These are phyloP conservation scores for Ibidorhyncha struthersii DNA, from an alignment of 2,113 vertebrate genomes.

Conservation along the genomic window DNA sequence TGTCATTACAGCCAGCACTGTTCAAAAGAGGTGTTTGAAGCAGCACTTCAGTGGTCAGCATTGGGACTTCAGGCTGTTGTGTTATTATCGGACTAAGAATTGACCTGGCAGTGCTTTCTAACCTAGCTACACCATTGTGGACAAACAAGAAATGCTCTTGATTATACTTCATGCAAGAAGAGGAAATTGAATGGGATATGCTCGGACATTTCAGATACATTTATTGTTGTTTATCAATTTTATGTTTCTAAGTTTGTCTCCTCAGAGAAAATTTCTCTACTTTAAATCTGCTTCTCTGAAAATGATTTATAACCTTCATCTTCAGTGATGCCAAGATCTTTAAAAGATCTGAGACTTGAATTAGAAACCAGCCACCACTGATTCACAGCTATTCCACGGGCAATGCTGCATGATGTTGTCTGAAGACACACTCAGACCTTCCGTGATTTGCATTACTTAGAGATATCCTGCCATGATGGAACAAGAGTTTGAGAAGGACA, in stretches of 20 bases:
- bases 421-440: neutral
- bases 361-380: neutral
- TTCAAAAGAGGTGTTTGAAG: neutral
- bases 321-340: neutral
- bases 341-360: neutral
- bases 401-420: neutral
- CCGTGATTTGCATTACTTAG: neutral
- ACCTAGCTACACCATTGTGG: neutral
- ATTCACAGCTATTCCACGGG: neutral
- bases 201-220: neutral
- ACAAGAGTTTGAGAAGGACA: neutral
- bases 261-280: neutral
- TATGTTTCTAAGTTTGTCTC: constrained; percentile 13
- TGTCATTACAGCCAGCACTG: neutral
- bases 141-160: neutral
- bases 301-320: neutral
- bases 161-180: neutral
- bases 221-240: neutral
- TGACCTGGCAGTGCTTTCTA: neutral
- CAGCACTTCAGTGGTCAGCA: neutral
- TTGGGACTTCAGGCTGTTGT: neutral
- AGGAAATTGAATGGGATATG: neutral
- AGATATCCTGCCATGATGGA: neutral
- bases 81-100: neutral
- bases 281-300: neutral